Evolutionary conservation across 2,888 invertebrate species (phyloP), one percentile per base, ranked within the genome.

Genomic region (Gnatocerus cornutus): DNA sequence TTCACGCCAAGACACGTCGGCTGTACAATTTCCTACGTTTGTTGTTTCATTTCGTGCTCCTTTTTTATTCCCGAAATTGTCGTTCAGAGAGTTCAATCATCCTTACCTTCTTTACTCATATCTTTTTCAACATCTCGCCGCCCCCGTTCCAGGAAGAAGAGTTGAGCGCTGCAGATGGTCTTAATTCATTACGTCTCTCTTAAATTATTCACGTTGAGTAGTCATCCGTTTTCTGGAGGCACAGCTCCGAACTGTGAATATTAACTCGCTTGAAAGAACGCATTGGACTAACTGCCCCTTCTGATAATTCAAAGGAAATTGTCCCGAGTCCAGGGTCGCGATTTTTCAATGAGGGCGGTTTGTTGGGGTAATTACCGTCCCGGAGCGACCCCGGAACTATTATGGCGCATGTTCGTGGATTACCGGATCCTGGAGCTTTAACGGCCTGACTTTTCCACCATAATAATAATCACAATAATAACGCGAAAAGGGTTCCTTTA

Each of bases 401-500:
- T 30, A 59, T 46, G 46, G 59, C 46, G 59, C 46, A 21, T 59
- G 43, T 58, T 58, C 43, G 45, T n/a, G 37, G 59, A 59, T 59
- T 59, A 46, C 45, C 59, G 46, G 45, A 59, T 30, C 59, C 46
- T 9, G 59, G 59, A 59, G 46, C 30, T 45, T 27, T 45, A 29
- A 45, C 13, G 29, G 27, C 13, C n/a, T n/a, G 46, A 59, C 59
- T 59, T 59, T 58, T 46, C 27, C 33, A 27, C 33, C 33, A 45
- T 45, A 29, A n/a, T 33, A 59, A 58, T 58, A 45, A 59, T 59
- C 43, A 56, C 29, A 56, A 56, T 56, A 43, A 56, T 56, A 55
- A 45, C 33, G 48, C 41, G 56, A 41, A 58, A 61, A 48, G 61
- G 61, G 61, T 61, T n/a, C 29, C 61, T 61, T 61, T 61, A 62